These are phyloP conservation scores for Sterrhoptilus dennistouni DNA, from an alignment of 2,113 vertebrate species.

Conservation along the genomic window DNA sequence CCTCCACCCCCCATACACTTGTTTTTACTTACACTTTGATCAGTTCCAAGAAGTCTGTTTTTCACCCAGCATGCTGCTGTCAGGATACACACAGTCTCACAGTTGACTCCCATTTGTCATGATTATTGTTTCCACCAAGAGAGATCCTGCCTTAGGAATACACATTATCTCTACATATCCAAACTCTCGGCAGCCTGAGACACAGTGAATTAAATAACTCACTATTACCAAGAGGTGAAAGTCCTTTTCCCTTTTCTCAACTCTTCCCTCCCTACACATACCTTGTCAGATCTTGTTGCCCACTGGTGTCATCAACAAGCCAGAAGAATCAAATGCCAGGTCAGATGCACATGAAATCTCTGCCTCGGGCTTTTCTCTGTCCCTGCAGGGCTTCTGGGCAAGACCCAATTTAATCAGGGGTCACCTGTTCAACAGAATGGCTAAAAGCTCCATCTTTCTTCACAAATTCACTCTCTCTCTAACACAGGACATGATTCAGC, in stretches of 20 bases:
- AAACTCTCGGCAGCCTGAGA: neutral
- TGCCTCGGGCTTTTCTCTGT: neutral
- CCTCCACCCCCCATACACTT: neutral
- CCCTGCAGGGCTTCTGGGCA: neutral
- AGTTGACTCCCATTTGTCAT: conserved; percentile 56
- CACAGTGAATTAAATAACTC: neutral
- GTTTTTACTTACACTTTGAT: conserved; percentile 57
- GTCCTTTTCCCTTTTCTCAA: neutral
- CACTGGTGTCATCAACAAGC: neutral
- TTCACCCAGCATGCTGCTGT: conserved; percentile 52
- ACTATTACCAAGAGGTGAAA: neutral
- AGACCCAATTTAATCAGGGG: neutral
- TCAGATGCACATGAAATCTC: neutral
- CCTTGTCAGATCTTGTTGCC: neutral
- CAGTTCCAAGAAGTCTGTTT: conserved; percentile 65
- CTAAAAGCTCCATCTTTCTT: neutral
- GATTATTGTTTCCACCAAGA: conserved; percentile 31
- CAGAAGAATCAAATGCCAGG: neutral
- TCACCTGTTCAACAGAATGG: neutral
- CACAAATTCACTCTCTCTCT: neutral
- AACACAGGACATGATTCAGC: neutral
- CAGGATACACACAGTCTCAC: conserved; percentile 64
- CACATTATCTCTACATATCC: neutral
- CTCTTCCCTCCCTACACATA: neutral
- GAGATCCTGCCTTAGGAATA: neutral